These are phyloP conservation scores for Sitta europaea DNA, from an alignment of 2,113 vertebrate genomes.

Conservation along the genomic window DNA sequence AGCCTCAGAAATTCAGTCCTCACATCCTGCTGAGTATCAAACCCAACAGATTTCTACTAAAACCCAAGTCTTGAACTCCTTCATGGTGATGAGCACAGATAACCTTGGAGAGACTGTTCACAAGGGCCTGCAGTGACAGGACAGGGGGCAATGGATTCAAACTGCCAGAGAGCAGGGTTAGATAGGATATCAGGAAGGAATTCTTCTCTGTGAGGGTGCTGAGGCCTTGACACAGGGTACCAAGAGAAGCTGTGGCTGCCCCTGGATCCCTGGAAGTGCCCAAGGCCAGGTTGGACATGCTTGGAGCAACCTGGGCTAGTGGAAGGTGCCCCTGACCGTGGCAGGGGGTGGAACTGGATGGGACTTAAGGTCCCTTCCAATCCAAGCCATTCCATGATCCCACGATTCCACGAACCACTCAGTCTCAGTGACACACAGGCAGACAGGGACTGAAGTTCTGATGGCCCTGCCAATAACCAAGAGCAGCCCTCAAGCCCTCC, in stretches of 20 bases:
- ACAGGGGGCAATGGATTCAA: not conserved
- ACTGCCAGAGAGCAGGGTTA: not conserved
- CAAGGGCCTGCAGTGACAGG: not conserved
- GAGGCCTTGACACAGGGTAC: fast-evolving
- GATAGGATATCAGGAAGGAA: not conserved
- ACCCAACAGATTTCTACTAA: not conserved
- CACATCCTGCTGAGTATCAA: not conserved
- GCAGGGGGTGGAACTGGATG: not conserved
- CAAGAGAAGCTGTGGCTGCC: not conserved
- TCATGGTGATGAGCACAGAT: not conserved
- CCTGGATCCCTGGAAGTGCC: not conserved
- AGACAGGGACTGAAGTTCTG: not conserved
- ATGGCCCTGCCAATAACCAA: fast-evolving
- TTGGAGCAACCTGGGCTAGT: not conserved
- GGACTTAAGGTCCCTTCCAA: not conserved
- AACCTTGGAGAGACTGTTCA: not conserved
- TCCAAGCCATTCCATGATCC: not conserved
- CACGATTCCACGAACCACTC: fast-evolving
- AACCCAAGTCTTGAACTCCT: not conserved
- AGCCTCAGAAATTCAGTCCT: not conserved
- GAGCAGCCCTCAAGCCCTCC: not conserved
- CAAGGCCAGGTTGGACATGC: fast-evolving
- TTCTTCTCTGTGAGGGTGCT: fast-evolving
- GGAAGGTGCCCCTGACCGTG: not conserved
- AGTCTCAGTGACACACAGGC: not conserved